Evolutionary conservation across 2,888 invertebrate genomes (phyloP), one percentile per base, ranked within the genome.

Genomic region (Camponotus fellah): DNA sequence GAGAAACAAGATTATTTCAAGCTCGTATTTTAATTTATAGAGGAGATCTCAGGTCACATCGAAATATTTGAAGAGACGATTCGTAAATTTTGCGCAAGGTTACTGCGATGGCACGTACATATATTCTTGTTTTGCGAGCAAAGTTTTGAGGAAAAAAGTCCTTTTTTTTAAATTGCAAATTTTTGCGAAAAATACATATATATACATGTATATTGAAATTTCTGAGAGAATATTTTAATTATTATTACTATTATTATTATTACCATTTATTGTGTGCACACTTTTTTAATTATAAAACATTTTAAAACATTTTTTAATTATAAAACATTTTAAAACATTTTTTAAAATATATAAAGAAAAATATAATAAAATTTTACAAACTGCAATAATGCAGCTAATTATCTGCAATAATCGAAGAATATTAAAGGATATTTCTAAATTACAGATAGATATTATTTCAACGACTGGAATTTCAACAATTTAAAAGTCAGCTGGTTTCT

Each of bases 401-500:
- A 12, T 14, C 43, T 56, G 40, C 40, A 17, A 26, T 26, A 26
- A 26, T 26, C 1, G 26, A 26, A 26, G 37, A 17, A 49, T 17
- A 66, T 65, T 37, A 66, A 65, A 66, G 14, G 26, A 14, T 8
- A 10, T 72, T 58, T 49, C 60, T 60, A 60, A 56, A 56, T 62
- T 37, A 58, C 37, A 49, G 69, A 85, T 17, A 37, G 65, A 21
- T 32, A 79, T 79, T 85, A 60, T 58, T 12, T 66, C n/a, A 56
- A 66, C 75, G 64, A 82, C 77, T 82, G 75, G 26, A 26, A 26
- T 26, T 26, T 26, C 26, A 26, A 26, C 26, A 83, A 82, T 56
- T 56, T 64, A 53, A 56, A 66, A 43, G 6, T 32, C n/a, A 43
- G 80, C 32, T 46, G 87, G 80, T 83, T 86, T 74, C 79, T 53